Evolutionary conservation across 2,797 vertebrate genomes (phyloP), one percentile per base, ranked within the genome.

Genomic region (Rhinella marina): DNA sequence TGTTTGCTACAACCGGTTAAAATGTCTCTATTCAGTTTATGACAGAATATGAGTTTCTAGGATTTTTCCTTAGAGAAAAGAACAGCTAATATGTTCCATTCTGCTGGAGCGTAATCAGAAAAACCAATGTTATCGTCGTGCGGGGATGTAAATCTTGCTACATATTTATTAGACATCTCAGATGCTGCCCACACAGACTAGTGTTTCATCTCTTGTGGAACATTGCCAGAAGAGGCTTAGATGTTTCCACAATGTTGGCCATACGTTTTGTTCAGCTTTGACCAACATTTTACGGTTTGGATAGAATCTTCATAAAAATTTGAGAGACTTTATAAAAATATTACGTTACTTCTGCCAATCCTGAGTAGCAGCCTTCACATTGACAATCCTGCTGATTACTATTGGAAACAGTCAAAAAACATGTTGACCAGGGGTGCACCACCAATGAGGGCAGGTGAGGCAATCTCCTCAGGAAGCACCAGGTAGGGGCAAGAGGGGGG

Each of bases 121-220:
- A 77, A 52, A 76, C 12, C 29, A 52, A 25, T 41, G 54, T 29
- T n/a, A 61, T 75, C 52, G 29, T 19, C 75, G 54, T 54, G 73
- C 50, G 57, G 32, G 19, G 25, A 77, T 66, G 14, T 61, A 84
- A 84, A 84, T 84, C 70, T n/a, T 13, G 75, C 82, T 32, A 19
- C 56, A 19, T 76, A 62, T 82, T 82, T 82, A 68, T 84, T 61
- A 62, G 4, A 32, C 17, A 61, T 81, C 59, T 81, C 29, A 23
- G 29, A 62, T 64, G 59, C 83, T 84, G 83, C 83, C 83, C 83
- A 84, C 83, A 76, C 83, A 84, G 56, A 41, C 57, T 50, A 23
- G 23, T n/a, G 48, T 50, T 64, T 81, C 59, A 81, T 64, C 19
- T 61, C 59, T 48, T 50, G 48, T 50, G 59, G 80, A 23, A 50